Evolutionary conservation across 1,140 invertebrate genomes (phyloP), one percentile per base, ranked within the genome.

Genomic region (Formica selysi): DNA sequence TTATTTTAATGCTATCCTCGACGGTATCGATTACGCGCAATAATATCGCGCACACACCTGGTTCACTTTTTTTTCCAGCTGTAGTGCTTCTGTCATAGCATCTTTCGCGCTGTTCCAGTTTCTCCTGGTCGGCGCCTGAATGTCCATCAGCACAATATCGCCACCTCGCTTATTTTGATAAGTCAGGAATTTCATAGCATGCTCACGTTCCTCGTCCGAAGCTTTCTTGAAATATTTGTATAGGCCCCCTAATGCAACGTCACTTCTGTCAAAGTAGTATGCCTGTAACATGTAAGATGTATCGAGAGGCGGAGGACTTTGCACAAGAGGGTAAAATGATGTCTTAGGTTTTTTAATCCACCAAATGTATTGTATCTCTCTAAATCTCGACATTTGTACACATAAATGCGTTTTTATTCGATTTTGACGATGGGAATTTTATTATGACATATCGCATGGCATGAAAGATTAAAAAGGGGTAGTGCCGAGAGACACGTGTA

Each of bases 121-220:
- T 74, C 95, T 94, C 65, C 95, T 93, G 11, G 95, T 94, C 4
- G 98, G 97, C 65, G 96, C 95, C 81, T 96, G 93, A 29, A 98
- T 96, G 44, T 93, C 93, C 32, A 89, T 92, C 10, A 97, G 92
- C 38, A 94, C 85, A 44, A 98, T 96, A 13, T 95, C 94, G 1
- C 98, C 98, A 6, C 98, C 98, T 38, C 98, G 95, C 91, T 97
- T 97, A 93, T 98, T 98, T 94, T 98, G 96, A 92, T 98, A 98
- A 67, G 96, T 96, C 96, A 98, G 97, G 4, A 97, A 95, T 91
- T 96, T 96, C 94, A 97, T 96, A 0, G 97, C 97, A 92, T 98
- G 98, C 80, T 96, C 96, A 8, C 96, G 95, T 93, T 98, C 98
- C 91, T 98, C 98, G 38, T 96, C 95, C 1, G 97, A 97, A 26